Evolutionary conservation across 2,888 invertebrate species (phyloP).

Genomic region (Cryptophagus acutangulus): DNA sequence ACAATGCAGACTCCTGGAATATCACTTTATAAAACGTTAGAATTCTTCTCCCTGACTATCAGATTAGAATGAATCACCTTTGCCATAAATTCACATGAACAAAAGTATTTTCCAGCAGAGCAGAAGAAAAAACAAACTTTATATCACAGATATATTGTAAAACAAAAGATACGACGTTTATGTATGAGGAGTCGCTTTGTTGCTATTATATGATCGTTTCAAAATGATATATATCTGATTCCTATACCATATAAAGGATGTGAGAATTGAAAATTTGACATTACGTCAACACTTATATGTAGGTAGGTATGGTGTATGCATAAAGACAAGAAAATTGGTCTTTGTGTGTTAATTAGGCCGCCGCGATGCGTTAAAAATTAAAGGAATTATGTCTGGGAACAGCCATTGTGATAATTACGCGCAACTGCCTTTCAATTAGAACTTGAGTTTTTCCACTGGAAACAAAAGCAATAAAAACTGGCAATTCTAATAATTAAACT

Average conservation of each 20-base stretch:
- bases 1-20: constrained; percentile 8
- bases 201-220: too few species aligned
- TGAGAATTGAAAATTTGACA: constrained; percentile 1
- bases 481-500: constrained; percentile 14
- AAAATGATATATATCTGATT: too few species aligned
- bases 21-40: neutral
- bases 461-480: constrained; percentile 12
- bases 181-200: too few species aligned
- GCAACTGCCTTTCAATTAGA: constrained; percentile 22
- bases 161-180: too few species aligned
- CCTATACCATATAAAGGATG: too few species aligned
- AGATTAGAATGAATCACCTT: neutral
- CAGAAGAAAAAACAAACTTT: too few species aligned
- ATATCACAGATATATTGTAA: too few species aligned
- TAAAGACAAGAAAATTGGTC: constrained; percentile 15
- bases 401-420: constrained; percentile 22
- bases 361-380: constrained; percentile 30
- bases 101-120: too few species aligned
- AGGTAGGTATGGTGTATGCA: constrained; percentile 4
- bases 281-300: neutral
- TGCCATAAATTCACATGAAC: constrained; percentile 1
- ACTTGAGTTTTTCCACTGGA: constrained; percentile 18
- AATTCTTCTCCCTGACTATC: neutral
- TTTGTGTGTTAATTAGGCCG: constrained; percentile 30
- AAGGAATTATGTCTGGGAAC: constrained; percentile 25